phyloP scores from a whole-genome alignment of 2,113 vertebrate genomes.

The Martes martes region DNA sequence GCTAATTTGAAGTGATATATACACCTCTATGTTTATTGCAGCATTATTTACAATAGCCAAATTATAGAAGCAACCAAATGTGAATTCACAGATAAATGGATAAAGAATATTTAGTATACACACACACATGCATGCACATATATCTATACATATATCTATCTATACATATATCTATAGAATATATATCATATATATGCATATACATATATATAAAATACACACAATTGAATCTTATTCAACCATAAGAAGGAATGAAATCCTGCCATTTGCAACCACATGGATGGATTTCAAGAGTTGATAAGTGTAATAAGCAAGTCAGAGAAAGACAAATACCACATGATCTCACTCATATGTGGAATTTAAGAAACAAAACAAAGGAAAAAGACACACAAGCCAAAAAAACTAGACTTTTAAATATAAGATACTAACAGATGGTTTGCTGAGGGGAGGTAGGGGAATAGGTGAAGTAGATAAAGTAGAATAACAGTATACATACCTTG shows the following conservation, averaged over 20 bases:
- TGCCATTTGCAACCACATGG: background rate
- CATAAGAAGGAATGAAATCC: background rate
- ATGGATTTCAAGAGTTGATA: background rate
- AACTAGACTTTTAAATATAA: background rate
- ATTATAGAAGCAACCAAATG: background rate
- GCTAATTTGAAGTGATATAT: background rate
- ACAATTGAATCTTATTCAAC: background rate
- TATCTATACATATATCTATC: no score
- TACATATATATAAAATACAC: no score
- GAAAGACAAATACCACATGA: background rate
- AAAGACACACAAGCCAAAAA: background rate
- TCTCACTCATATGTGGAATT: background rate
- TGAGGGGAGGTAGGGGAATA: background rate
- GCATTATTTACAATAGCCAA: background rate
- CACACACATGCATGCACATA: no score
- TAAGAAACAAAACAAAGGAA: background rate
- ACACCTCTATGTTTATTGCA: background rate
- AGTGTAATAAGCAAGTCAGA: background rate
- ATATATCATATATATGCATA: no score
- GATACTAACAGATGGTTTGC: background rate
- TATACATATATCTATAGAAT: no score
- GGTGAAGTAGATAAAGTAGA: background rate
- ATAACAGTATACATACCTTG: background rate
- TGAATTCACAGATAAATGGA: background rate
- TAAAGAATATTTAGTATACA: background rate